Evolutionary conservation across 2,113 vertebrate species (phyloP), one percentile per base, ranked within the genome.

Genomic region (Percopsis transmontana): DNA sequence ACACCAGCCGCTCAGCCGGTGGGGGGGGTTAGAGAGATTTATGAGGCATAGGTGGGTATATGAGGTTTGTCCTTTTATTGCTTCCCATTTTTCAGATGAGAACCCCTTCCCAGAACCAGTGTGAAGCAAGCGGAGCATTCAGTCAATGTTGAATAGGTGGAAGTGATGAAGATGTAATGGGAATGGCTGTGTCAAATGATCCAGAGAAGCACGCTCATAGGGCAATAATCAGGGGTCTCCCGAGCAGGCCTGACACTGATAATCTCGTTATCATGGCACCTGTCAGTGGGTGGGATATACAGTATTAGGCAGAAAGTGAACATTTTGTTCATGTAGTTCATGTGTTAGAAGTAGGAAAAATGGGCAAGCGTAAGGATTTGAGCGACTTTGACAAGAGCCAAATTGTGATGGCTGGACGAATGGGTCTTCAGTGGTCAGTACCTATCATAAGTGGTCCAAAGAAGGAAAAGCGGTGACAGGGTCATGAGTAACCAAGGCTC

Each of bases 181-280:
- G 63, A 79, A 76, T 84, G 64, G 80, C 83, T 33, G 75, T 72
- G 73, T 88, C 83, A 81, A 87, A 91, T 85, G 88, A 88, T 85
- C 66, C 85, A 79, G 76, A 57, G 62, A 84, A 83, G 77, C 74
- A 56, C 76, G 75, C 74, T 88, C 73, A 80, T 44, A 61, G 76
- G 56, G 71, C 66, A 86, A 81, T 87, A 68, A 81, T 27, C 24
- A 45, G 71, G 62, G 76, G 75, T 81, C 64, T 76, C 50, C 74
- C 14, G 58, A 23, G 18, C 6, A 67, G 68, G 73, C 41, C 39
- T 66, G 62, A 83, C 73, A 44, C 16, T 45, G 19, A 63, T 64
- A 48, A 16, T n/a, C n/a, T n/a, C n/a, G n/a, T n/a, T n/a, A n/a
- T n/a, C n/a, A n/a, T n/a, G n/a, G n/a, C n/a, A n/a, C n/a, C n/a